Percentiles rank a stretch among this genome's conserved stretches.
Conservation (phyloP, 2,888 invertebrate species). For the Drosophila leonis region DNA sequence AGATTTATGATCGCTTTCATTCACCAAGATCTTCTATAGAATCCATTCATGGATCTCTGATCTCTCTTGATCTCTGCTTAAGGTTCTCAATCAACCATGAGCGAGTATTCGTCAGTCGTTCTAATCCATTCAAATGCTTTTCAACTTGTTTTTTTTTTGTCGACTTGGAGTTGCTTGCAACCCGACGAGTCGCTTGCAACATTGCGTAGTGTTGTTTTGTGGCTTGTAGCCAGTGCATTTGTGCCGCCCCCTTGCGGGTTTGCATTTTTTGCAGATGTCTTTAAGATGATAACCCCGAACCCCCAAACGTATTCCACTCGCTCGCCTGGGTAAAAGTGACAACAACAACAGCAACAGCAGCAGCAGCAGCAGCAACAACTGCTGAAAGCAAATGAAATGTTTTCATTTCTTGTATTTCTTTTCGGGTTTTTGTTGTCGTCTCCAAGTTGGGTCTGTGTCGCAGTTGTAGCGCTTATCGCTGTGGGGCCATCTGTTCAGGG, state of each 20-base stretch:
- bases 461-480: slow-evolving; percentile 58
- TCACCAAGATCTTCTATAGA: neutral
- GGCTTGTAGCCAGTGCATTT: slow-evolving; percentile 26
- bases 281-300: slow-evolving; percentile 52
- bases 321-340: slow-evolving; percentile 49
- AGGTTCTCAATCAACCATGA: neutral
- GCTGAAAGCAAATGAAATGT: slow-evolving; percentile 49
- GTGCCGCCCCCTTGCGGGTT: slow-evolving; percentile 37
- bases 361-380: slow-evolving; percentile 33
- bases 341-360: slow-evolving; percentile 29
- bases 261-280: slow-evolving; percentile 60
- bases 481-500: slow-evolving; percentile 61
- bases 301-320: slow-evolving; percentile 17
- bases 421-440: slow-evolving; percentile 10
- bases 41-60: neutral
- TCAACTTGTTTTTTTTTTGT: slow-evolving; percentile 9
- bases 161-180: slow-evolving; percentile 9
- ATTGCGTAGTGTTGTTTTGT: slow-evolving; percentile 45
- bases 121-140: neutral
- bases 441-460: slow-evolving; percentile 29
- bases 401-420: slow-evolving; percentile 32
- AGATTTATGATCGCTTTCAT: too few relatives aligned
- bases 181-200: slow-evolving; percentile 35
- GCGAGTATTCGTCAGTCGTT: neutral
- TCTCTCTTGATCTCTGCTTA: too few relatives aligned